A percentile compares a stretch with the other conserved stretches of the same genome.
These are phyloP conservation scores for Lophura nycthemera DNA, from an alignment of 2,113 vertebrate species.

Conservation along the genomic window DNA sequence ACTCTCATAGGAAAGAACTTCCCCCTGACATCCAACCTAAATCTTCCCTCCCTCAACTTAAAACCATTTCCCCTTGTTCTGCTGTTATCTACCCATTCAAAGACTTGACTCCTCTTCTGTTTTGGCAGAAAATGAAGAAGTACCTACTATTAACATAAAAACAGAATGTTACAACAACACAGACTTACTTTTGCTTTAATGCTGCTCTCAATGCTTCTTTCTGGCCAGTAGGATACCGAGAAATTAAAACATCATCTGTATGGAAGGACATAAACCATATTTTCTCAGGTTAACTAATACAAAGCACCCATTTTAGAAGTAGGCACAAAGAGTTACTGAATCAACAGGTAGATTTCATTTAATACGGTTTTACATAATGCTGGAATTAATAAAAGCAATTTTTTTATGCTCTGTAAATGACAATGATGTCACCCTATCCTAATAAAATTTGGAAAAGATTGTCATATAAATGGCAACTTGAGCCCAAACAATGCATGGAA, in stretches of 20 bases:
- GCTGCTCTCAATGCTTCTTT: constrained; percentile 81
- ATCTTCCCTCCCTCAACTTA: too few species aligned
- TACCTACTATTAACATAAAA: background rate
- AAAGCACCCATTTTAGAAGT: background rate
- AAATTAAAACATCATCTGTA: constrained; percentile 84
- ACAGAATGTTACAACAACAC: background rate
- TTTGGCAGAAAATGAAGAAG: background rate
- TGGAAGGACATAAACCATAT: background rate
- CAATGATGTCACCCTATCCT: background rate
- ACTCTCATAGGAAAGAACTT: too few species aligned
- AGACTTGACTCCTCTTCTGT: background rate
- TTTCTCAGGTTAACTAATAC: background rate
- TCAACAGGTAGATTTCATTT: background rate
- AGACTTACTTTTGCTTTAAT: constrained; percentile 88
- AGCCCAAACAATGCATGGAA: background rate
- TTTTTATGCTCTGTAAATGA: background rate
- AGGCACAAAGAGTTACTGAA: background rate
- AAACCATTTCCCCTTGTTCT: too few species aligned
- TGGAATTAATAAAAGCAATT: background rate
- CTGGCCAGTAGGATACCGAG: constrained; percentile 81
- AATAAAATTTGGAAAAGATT: background rate
- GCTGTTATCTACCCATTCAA: too few species aligned
- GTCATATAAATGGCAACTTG: background rate
- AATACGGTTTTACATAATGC: background rate
- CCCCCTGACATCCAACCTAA: too few species aligned